These are phyloP conservation scores for Athene noctua DNA, from an alignment of 2,113 vertebrate genomes.

Conservation along the genomic window DNA sequence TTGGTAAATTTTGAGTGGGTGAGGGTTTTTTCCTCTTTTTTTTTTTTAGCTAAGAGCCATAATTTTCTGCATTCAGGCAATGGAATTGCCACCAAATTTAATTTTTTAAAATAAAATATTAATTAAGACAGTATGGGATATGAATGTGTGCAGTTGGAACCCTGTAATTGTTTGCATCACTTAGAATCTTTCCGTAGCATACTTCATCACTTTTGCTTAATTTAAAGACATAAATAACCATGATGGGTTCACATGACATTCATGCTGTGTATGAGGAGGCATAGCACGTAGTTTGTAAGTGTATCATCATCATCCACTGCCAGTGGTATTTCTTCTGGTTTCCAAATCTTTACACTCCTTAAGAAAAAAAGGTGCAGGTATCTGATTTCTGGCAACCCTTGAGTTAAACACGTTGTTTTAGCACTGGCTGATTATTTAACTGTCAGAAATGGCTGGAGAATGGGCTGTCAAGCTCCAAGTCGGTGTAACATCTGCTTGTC, in stretches of 20 bases:
- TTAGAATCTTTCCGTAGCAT: neutral
- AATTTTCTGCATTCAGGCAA: neutral
- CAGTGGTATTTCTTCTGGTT: neutral
- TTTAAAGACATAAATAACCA: slow-evolving; percentile 3
- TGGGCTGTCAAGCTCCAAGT: slow-evolving; percentile 18
- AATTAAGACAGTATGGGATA: neutral
- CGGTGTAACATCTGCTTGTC: slow-evolving; percentile 52
- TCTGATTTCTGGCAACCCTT: slow-evolving; percentile 16
- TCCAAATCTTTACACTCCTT: neutral
- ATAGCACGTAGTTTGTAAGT: neutral
- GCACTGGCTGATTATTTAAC: neutral
- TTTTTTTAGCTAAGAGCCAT: neutral
- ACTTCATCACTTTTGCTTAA: neutral
- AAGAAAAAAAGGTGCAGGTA: neutral
- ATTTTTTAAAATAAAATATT: neutral
- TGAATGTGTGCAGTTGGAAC: neutral
- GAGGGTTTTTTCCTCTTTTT: neutral
- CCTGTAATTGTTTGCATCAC: neutral
- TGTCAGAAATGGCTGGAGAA: neutral
- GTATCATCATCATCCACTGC: neutral
- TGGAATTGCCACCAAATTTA: neutral
- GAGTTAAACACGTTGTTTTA: slow-evolving; percentile 24
- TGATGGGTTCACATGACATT: neutral
- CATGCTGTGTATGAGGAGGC: neutral
- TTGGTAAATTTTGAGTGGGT: neutral